Conservation (phyloP, 2,797 vertebrate genomes). For the Dipus sagitta region DNA sequence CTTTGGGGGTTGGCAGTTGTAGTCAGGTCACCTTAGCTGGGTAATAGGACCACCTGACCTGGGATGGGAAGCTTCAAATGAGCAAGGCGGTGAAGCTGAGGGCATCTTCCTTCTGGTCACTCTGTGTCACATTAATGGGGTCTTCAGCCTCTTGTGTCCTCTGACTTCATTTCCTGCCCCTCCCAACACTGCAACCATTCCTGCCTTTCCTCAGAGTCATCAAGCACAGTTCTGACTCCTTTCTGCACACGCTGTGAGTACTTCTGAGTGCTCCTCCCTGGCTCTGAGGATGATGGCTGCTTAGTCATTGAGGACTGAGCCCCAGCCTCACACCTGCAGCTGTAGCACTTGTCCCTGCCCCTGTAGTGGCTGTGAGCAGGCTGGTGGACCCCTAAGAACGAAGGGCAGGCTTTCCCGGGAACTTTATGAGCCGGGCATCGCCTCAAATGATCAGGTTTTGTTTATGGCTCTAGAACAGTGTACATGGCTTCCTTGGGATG, state of each 20-base stretch:
- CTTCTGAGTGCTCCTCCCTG: not conserved
- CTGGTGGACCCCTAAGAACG: not conserved
- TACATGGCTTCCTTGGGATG: not conserved
- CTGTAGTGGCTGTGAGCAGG: not conserved
- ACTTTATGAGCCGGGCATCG: not conserved
- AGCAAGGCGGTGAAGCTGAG: not conserved
- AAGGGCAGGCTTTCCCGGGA: not conserved
- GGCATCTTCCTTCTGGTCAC: not conserved
- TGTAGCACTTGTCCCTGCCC: not conserved
- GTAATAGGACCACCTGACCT: not conserved
- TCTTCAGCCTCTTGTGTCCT: no score
- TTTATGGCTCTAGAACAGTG: not conserved
- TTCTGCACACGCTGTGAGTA: not conserved
- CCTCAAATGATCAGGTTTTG: not conserved
- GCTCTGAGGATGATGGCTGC: not conserved
- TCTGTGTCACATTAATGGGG: not conserved
- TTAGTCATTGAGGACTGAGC: not conserved
- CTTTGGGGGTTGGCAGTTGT: not conserved
- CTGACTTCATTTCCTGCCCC: not conserved
- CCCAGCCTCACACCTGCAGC: not conserved
- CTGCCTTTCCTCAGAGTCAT: not conserved
- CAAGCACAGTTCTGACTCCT: not conserved
- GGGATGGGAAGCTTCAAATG: not conserved
- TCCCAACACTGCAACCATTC: accelerated
- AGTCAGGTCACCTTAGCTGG: not conserved